Evolutionary conservation across 2,797 vertebrate species (phyloP).

Genomic region (Pyrocephalus nanus): DNA sequence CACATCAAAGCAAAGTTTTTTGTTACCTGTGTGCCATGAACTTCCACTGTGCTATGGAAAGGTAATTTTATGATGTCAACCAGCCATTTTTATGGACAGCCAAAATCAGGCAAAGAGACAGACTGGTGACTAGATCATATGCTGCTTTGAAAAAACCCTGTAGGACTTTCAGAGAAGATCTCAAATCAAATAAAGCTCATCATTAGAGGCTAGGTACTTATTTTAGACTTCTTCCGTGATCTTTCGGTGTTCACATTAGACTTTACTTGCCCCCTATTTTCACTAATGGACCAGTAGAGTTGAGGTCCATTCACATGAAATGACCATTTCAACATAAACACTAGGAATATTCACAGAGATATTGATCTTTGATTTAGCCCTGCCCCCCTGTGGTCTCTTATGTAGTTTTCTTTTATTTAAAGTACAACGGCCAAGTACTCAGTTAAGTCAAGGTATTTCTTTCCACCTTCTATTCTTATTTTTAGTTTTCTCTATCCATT

Average conservation of each 20-base stretch:
- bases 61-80: background rate
- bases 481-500: background rate
- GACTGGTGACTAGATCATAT: background rate
- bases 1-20: background rate
- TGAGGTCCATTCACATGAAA: background rate
- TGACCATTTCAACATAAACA: background rate
- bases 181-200: background rate
- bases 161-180: background rate
- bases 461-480: background rate
- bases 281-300: background rate
- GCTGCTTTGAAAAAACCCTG: background rate
- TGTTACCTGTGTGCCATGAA: background rate
- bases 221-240: background rate
- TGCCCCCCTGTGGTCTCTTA: conserved; percentile 51
- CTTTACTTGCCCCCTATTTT: background rate
- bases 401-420: background rate
- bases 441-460: background rate
- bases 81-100: background rate
- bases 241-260: background rate
- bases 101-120: background rate
- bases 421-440: background rate
- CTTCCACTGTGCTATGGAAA: background rate
- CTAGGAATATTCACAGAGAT: background rate
- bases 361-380: conserved; percentile 43
- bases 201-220: background rate